Evolutionary conservation across 2,113 vertebrate genomes (phyloP), one percentile per base, ranked within the genome.

Genomic region (Thalassarche chlororhynchos): DNA sequence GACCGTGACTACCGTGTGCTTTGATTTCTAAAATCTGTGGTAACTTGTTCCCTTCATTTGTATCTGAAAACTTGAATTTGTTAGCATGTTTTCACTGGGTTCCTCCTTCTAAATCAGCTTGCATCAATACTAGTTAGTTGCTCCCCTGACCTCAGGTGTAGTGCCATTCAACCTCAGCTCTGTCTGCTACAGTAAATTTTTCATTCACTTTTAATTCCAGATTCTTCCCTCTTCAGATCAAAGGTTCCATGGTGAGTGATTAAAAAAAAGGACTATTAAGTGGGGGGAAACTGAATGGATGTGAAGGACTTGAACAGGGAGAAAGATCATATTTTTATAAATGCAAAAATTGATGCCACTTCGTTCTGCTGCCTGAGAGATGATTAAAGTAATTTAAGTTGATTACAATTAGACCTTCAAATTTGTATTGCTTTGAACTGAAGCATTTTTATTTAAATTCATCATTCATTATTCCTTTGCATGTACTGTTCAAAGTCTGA

Each of bases 361-460:
- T 91, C 74, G 42, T 87, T 88, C 55, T 90, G 38, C 72, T 89
- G 29, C 24, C 55, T 81, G 51, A 68, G 19, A 72, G 16, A 13
- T 76, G 10, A 83, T 84, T 88, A 55, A 79, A 82, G 52, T 92
- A 85, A 85, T 75, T 82, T 44, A 78, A 80, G 29, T 42, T 44
- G 58, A 86, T 79, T 29, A 47, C 68, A 66, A 6, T 95, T 91
- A 89, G 75, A 61, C 58, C 54, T 85, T 93, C 58, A 88, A 38
- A 90, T 92, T 54, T 83, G 26, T 77, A 66, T 62, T 77, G 66
- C 55, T 84, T 89, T 85, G 65, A 87, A 89, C 49, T 29, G 49
- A 75, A 70, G 16, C 29, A n/a, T 84, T 97, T 88, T 95, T 74
- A 78, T 94, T 90, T 74, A 92, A 93, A 89, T 90, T 78, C 2